Percentiles rank a stretch among this genome's conserved stretches.
phyloP scores from a whole-genome alignment of 1,140 invertebrate genomes.

The Leptinotarsa defecta region DNA sequence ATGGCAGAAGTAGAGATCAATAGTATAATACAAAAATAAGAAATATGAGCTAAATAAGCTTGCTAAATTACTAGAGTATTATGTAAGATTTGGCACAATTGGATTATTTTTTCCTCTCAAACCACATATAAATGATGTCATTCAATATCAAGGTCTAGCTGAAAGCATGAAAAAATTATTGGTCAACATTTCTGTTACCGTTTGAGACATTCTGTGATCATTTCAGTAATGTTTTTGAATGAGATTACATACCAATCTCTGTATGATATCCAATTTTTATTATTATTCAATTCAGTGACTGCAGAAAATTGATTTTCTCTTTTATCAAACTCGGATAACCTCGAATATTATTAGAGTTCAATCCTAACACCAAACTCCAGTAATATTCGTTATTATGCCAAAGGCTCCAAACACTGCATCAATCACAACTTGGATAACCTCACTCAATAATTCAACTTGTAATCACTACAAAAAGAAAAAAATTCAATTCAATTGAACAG shows the following conservation, averaged over 20 bases:
- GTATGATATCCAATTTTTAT: too few species aligned
- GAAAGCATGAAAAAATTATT: background rate
- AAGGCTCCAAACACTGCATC: too few species aligned
- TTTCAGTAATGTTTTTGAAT: conserved; percentile 4
- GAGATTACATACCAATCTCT: background rate
- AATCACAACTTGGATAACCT: too few species aligned
- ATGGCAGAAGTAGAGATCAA: conserved; percentile 22
- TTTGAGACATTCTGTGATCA: background rate
- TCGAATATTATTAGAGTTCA: too few species aligned
- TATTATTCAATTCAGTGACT: too few species aligned
- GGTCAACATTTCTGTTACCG: background rate
- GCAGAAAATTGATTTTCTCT: too few species aligned
- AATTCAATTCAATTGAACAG: too few species aligned
- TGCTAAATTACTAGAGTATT: conserved; percentile 14
- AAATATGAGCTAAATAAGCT: conserved; percentile 2
- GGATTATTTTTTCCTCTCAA: conserved; percentile 13
- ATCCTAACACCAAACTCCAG: too few species aligned
- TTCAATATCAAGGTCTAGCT: background rate
- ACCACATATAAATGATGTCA: conserved; percentile 26
- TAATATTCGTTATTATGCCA: too few species aligned
- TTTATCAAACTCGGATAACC: too few species aligned
- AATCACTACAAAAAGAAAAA: too few species aligned
- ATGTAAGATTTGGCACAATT: conserved; percentile 23
- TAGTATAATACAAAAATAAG: conserved; percentile 10
- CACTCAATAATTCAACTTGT: too few species aligned